Evolutionary conservation across 2,888 invertebrate genomes (phyloP).

Genomic region (Tanypteryx hageni): DNA sequence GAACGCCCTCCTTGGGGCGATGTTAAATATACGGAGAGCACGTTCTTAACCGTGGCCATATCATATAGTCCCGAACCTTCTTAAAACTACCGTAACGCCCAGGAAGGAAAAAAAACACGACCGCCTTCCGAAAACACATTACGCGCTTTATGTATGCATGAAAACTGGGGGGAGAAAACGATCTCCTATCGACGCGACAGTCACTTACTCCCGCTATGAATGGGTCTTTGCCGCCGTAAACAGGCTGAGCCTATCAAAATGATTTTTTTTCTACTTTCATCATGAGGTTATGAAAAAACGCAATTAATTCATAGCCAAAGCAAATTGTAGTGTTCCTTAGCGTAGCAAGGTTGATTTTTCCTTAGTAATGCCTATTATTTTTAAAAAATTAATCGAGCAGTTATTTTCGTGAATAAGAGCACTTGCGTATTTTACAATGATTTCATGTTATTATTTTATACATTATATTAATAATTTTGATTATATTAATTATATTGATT

Average conservation of each 20-base stretch:
- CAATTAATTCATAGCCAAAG: too few species aligned
- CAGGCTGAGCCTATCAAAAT: background rate
- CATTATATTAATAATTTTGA: too few species aligned
- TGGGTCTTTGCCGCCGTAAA: background rate
- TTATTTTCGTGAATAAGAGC: too few species aligned
- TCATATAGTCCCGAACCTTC: background rate
- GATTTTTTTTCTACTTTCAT: too few species aligned
- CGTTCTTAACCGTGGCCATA: background rate
- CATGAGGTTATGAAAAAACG: too few species aligned
- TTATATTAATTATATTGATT: too few species aligned
- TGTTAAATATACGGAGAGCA: background rate
- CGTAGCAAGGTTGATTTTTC: too few species aligned
- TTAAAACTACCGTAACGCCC: background rate
- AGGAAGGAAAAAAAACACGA: background rate
- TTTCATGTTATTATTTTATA: too few species aligned
- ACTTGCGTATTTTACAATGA: too few species aligned
- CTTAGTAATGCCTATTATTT: too few species aligned
- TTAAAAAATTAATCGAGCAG: too few species aligned
- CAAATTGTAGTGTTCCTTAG: too few species aligned
- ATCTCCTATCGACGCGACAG: background rate
- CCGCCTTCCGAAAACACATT: background rate
- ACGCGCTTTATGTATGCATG: background rate
- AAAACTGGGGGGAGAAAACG: background rate
- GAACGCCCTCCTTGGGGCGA: background rate
- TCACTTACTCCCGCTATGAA: background rate